Evolutionary conservation across 2,888 invertebrate genomes (phyloP), one percentile per base, ranked within the genome.

Genomic region (Anoplius nigerrimus): DNA sequence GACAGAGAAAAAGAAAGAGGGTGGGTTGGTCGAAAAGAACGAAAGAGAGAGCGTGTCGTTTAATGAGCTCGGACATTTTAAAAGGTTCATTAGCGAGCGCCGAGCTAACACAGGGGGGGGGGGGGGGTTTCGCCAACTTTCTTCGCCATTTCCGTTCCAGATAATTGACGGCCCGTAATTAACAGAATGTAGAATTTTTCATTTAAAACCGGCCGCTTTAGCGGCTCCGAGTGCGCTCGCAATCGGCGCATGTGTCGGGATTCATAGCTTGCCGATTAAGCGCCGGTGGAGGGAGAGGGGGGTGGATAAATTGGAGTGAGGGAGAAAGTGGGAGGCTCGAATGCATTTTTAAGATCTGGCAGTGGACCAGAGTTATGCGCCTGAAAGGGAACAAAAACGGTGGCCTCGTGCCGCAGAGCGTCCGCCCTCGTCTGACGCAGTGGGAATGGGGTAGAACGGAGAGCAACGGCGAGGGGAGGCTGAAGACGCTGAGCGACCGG

Each of bases 311-410:
- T 18, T 11, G 48, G 16, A 45, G 5, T 45, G 20, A 65, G 69
- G 69, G 54, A 58, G 57, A 51, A 43, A 56, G 15, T n/a, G 21
- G 8, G 21, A 18, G 20, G 42, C 48, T 61, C 66, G 64, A 66
- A 71, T 48, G 72, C 55, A 71, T 71, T 76, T 76, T 76, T 74
- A 72, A 72, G 76, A 74, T 71, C 62, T 76, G 72, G 72, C 71
- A 16, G n/a, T 22, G 42, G 51, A 69, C 71, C 70, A 71, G 24
- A 52, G 55, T 74, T 74, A 66, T 70, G 64, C 60, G 68, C 22
- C n/a, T 21, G 60, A 65, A 65, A 45, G 60, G 64, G 62, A 70
- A 74, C 61, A 74, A 71, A 74, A 75, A 67, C 66, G 66, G 45
- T 69, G 68, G 61, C 54, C 34, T 11, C 34, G 34, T 21, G 46